Evolutionary conservation across 2,113 vertebrate genomes (phyloP).

Genomic region (Chloroceryle aenea): DNA sequence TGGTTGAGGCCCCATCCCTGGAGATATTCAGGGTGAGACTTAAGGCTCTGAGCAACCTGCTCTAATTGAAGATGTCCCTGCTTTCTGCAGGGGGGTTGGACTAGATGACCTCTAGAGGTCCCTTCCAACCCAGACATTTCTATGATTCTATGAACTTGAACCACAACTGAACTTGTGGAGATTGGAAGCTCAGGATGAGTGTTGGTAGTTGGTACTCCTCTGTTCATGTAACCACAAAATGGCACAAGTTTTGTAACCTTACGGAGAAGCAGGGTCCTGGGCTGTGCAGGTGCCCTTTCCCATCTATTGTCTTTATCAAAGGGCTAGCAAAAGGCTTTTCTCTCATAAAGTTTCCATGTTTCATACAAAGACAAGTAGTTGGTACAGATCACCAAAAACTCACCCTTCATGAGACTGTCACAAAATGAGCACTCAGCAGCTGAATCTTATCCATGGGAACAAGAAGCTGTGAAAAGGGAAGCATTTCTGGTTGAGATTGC

Average conservation of each 20-base stretch:
- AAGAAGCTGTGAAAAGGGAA: background rate
- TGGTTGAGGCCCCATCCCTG: too few species aligned
- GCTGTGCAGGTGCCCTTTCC: background rate
- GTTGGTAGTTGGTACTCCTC: background rate
- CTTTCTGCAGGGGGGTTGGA: too few species aligned
- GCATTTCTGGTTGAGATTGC: background rate
- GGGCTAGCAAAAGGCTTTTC: background rate
- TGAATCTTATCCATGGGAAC: background rate
- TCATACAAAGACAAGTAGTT: background rate
- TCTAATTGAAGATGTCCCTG: too few species aligned
- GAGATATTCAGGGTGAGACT: too few species aligned
- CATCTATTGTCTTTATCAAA: too few species aligned
- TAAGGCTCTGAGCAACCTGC: too few species aligned
- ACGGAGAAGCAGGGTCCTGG: rapidly evolving
- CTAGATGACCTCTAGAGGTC: too few species aligned
- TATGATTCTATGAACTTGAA: background rate
- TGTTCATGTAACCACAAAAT: background rate
- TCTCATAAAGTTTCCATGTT: background rate
- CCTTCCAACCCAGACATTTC: too few species aligned
- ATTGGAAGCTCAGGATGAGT: background rate
- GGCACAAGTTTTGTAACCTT: background rate
- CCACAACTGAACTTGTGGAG: background rate
- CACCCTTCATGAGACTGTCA: background rate
- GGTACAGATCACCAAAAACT: background rate
- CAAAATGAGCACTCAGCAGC: background rate